Evolutionary conservation across 2,888 invertebrate genomes (phyloP).

Genomic region (Ichneumoninae sp.): DNA sequence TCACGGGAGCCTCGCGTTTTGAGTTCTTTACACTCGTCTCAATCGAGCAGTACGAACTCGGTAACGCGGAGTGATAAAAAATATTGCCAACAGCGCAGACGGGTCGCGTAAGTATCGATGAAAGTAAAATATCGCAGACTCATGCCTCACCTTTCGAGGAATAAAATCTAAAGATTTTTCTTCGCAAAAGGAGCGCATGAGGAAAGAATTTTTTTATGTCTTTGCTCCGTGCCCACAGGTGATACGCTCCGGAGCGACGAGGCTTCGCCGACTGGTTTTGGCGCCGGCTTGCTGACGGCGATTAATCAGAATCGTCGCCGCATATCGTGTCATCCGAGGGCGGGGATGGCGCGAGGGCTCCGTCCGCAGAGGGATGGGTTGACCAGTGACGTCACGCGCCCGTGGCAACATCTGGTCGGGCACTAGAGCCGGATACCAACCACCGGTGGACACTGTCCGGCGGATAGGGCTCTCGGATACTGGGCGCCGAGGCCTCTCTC

Average conservation of each 20-base stretch:
- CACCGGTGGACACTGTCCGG: conserved; percentile 68
- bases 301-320: conserved; percentile 84
- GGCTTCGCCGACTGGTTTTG: conserved; percentile 58
- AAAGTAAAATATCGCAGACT: neutral
- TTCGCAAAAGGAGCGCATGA: neutral
- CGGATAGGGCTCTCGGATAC: conserved; percentile 76
- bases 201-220: conserved; percentile 10
- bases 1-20: neutral
- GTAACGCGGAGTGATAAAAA: neutral
- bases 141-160: neutral
- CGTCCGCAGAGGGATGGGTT: conserved; percentile 77
- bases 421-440: conserved; percentile 63
- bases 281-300: conserved; percentile 84
- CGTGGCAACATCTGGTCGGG: conserved; percentile 82
- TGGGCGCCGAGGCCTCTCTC: conserved; percentile 75
- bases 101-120: neutral
- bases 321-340: conserved; percentile 77
- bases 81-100: neutral
- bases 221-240: neutral
- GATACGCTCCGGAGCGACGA: neutral
- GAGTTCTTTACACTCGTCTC: neutral
- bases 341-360: conserved; percentile 45
- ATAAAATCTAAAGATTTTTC: neutral
- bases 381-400: conserved; percentile 84
- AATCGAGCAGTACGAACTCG: neutral